A percentile compares a stretch with the other conserved stretches of the same genome.
Evolutionary conservation across 2,797 vertebrate species (phyloP).

Genomic region (Chloroceryle inda): DNA sequence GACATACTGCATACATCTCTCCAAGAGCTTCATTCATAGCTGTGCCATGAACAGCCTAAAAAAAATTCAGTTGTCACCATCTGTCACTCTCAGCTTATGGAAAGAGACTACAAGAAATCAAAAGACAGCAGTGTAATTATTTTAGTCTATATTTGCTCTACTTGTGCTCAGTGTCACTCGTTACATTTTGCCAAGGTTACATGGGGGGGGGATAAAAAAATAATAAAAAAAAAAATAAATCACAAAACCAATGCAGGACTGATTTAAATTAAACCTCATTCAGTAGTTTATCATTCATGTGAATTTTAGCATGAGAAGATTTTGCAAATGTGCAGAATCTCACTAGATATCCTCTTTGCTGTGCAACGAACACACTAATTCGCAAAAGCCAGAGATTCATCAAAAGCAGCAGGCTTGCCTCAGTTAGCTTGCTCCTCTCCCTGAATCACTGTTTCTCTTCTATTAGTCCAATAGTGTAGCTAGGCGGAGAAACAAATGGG

Average conservation of each 20-base stretch:
- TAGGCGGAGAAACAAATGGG: not conserved
- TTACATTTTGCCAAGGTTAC: not conserved
- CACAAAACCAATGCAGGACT: not conserved
- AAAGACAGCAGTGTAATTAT: not conserved
- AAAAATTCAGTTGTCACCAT: conserved; percentile 10
- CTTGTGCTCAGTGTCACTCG: not conserved
- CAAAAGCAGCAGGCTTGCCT: not conserved
- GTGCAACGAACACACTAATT: not conserved
- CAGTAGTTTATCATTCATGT: not conserved
- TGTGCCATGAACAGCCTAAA: not conserved
- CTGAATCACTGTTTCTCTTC: not conserved
- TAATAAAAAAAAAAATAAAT: not conserved
- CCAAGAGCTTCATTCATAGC: not conserved
- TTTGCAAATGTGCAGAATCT: not conserved
- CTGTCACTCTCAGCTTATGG: not conserved
- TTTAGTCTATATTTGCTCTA: not conserved
- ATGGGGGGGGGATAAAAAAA: not conserved
- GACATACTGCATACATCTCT: not conserved
- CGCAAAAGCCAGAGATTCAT: not conserved
- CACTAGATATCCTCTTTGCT: not conserved
- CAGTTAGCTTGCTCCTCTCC: not conserved
- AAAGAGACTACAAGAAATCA: not conserved
- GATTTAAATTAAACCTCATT: not conserved
- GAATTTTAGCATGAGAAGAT: not conserved
- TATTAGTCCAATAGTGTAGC: not conserved